Conservation (phyloP, 1,140 invertebrate species). For the Drosophila hydei region DNA sequence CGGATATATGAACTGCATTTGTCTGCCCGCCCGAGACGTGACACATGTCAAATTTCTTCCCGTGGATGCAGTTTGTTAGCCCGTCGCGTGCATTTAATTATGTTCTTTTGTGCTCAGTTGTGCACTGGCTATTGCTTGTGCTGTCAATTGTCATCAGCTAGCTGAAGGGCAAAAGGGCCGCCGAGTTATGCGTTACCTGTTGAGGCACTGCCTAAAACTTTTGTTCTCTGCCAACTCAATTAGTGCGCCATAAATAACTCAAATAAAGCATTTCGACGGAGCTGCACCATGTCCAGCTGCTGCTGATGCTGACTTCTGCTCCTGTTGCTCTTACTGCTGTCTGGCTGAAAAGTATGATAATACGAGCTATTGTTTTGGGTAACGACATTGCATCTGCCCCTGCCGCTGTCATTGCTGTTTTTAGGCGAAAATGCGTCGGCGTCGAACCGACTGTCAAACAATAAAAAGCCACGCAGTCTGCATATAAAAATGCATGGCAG, state of each 20-base stretch:
- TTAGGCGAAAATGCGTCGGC: not conserved
- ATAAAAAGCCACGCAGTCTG: conserved; percentile 18
- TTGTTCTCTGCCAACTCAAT: conserved; percentile 38
- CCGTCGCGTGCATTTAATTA: too few relatives aligned
- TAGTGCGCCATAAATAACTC: conserved; percentile 48
- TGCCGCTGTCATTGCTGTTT: conserved; percentile 10
- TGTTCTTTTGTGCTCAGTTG: not conserved
- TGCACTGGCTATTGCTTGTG: not conserved
- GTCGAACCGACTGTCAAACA: conserved; percentile 14
- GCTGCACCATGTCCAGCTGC: too few relatives aligned
- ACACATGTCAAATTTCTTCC: too few relatives aligned
- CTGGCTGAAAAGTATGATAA: not conserved
- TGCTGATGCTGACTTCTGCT: too few relatives aligned
- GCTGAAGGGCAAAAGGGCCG: not conserved
- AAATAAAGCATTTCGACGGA: conserved; percentile 12
- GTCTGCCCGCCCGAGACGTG: too few relatives aligned
- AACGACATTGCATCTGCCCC: not conserved
- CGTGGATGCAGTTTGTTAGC: too few relatives aligned
- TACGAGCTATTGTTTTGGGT: conserved; percentile 3
- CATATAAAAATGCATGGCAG: not conserved
- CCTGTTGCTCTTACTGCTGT: not conserved
- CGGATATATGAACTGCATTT: too few relatives aligned
- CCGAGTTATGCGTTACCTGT: not conserved
- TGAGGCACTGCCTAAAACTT: not conserved
- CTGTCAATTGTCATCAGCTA: not conserved